Evolutionary conservation across 2,797 vertebrate genomes (phyloP), one percentile per base, ranked within the genome.

Genomic region (Melanotaenia nigrans): DNA sequence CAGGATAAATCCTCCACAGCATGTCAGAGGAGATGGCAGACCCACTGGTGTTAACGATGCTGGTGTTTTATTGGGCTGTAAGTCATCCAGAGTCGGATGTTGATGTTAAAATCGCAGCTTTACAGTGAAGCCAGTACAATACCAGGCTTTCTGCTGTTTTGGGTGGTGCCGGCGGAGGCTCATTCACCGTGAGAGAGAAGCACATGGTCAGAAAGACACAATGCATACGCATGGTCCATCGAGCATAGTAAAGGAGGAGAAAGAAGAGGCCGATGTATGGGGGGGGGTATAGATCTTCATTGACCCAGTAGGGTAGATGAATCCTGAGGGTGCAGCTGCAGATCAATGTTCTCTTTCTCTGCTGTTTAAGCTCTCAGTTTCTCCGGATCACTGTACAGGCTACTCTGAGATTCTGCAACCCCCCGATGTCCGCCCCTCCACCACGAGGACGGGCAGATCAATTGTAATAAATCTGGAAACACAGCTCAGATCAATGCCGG

Each of bases 281-380:
- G 56, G 51, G 51, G 70, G 53, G 69, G 77, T 40, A 30, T 77
- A 68, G 61, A 76, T 61, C 65, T 64, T 57, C 58, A 58, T 64
- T 61, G 58, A 69, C 65, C 71, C 67, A 57, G 65, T 14, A 42
- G 75, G 79, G 86, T 71, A 57, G 66, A 78, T 70, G 77, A 71
- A 78, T 65, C 77, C 71, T 84, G 87, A 79, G 63, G 84, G 77
- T 83, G 67, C 82, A 77, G 79, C 57, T 73, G 65, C 38, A 72
- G 81, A 93, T 95, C 89, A 87, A 90, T 93, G 86, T 80, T 87
- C 85, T 87, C 70, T 90, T 90, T 85, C 85, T 68, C 73, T 59
- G 38, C 79, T 81, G 79, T 87, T 85, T 91, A 71, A 87, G 85
- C 79, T 87, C 77, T 70, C 65, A 80, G 64, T 62, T 75, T 67